Evolutionary conservation across 2,797 vertebrate genomes (phyloP).

Genomic region (Bradypodion ventrale): DNA sequence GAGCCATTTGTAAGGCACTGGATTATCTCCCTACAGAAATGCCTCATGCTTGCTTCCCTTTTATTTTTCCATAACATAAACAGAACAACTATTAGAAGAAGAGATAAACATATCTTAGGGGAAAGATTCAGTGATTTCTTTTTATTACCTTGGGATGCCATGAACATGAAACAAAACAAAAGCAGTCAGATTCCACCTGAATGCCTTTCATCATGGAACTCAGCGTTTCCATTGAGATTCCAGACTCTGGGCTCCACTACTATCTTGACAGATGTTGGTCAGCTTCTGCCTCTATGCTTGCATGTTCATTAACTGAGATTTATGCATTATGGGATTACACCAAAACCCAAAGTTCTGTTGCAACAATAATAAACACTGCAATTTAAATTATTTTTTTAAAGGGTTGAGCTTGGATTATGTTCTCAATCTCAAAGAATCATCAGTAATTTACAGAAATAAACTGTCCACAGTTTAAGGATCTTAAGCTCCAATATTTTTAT

Average conservation of each 20-base stretch:
- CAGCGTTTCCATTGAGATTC: background rate
- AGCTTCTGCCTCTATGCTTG: constrained; percentile 18
- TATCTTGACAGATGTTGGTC: constrained; percentile 46
- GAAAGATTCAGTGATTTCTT: background rate
- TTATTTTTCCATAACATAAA: background rate
- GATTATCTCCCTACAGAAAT: too few species aligned
- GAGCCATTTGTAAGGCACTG: too few species aligned
- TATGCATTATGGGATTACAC: constrained; percentile 15
- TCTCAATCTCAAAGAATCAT: constrained; percentile 24
- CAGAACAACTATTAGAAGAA: background rate
- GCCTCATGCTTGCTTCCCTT: too few species aligned
- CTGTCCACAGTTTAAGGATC: constrained; percentile 40
- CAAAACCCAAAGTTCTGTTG: constrained; percentile 11
- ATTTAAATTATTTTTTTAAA: constrained; percentile 26
- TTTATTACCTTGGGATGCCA: background rate
- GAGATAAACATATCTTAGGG: background rate
- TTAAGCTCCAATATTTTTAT: constrained; percentile 54
- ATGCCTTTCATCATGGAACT: background rate
- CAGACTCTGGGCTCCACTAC: background rate
- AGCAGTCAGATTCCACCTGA: background rate
- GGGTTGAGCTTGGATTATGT: constrained; percentile 31
- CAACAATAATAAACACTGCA: constrained; percentile 5
- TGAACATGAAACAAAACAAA: background rate
- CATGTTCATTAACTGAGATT: constrained; percentile 63
- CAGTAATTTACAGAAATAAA: background rate